Conservation (phyloP, 2,113 vertebrate genomes). For the Isichthys henryi region DNA sequence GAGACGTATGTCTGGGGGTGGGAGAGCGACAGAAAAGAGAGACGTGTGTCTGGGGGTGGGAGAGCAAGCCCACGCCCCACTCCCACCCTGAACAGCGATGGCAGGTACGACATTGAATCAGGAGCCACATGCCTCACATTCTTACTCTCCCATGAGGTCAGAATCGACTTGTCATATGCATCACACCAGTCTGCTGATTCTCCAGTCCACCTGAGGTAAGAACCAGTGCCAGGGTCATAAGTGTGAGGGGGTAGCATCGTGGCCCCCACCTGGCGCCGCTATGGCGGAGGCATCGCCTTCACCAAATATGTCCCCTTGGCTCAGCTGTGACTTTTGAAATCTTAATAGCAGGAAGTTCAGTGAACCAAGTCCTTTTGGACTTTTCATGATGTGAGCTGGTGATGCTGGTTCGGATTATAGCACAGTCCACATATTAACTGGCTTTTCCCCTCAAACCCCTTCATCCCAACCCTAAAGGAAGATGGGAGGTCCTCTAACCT, state of each 20-base stretch:
- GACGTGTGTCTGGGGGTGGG: not conserved
- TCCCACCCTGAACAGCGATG: not conserved
- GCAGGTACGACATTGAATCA: not conserved
- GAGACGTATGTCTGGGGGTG: not conserved
- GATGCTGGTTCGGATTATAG: not conserved
- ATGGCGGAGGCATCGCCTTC: not conserved
- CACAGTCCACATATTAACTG: not conserved
- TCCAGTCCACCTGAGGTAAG: not conserved
- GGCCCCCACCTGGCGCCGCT: not conserved
- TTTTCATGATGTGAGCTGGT: not conserved
- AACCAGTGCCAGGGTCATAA: not conserved
- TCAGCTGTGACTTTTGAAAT: not conserved
- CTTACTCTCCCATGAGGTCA: slow-evolving; percentile 58
- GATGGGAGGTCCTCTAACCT: not conserved
- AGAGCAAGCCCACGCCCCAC: not conserved
- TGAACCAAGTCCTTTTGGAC: not conserved
- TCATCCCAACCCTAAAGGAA: not conserved
- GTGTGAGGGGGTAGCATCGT: not conserved
- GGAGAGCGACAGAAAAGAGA: not conserved
- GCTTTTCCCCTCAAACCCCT: not conserved
- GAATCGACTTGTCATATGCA: slow-evolving; percentile 39
- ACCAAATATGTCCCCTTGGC: not conserved
- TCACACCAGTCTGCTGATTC: not conserved
- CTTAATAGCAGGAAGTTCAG: not conserved
- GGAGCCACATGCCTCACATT: slow-evolving; percentile 59